Base-by-base conservation (phyloP, 2,888 invertebrate species). In the Nemurella pictetii region DNA sequence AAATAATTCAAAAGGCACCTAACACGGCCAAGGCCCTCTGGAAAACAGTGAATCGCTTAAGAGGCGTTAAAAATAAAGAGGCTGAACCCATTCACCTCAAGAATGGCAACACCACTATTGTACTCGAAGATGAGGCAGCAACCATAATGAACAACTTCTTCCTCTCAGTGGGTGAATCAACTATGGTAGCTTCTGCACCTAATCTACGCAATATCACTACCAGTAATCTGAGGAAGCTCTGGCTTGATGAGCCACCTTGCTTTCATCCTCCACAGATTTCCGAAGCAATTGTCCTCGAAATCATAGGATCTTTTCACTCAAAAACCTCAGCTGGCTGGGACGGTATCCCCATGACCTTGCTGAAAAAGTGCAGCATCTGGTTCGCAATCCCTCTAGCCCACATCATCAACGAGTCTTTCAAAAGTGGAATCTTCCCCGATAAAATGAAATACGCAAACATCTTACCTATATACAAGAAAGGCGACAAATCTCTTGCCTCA, bases 381-480 rank as follows among this genome's bases (percentile, higher is more conserved):
- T 7, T 73, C 3, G 73, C 15, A 4, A 27, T 26, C 15, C 77
- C 77, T 4, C 77, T 77, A 27, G 26, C 26, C 26, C 28, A 77
- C 28, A 77, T 77, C 28, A 77, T 77, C 77, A 80, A 55, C 29
- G 74, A 15, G 77, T 29, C 35, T 29, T 55, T 85, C 28, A 36
- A 12, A 73, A 12, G 83, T 83, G 83, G 29, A 84, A 30, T 84
- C 73, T 77, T 32, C 25, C 84, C 55, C 35, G 74, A 75, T 35
- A 27, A 36, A 30, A 1, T 32, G 9, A 80, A n/a, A 83, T 32
- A 85, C 9, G 32, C 83, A 83, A 20, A 82, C 85, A 5, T 88
- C 86, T 84, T 89, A 93, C 93, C 92, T 95, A 95, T 77, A 9
- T 26, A 77, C 27, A 77, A 77, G 77, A 77, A 77, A 26, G 77